Evolutionary conservation across 2,888 invertebrate genomes (phyloP), one percentile per base, ranked within the genome.

Genomic region (Nematopogon swammerdamellus): DNA sequence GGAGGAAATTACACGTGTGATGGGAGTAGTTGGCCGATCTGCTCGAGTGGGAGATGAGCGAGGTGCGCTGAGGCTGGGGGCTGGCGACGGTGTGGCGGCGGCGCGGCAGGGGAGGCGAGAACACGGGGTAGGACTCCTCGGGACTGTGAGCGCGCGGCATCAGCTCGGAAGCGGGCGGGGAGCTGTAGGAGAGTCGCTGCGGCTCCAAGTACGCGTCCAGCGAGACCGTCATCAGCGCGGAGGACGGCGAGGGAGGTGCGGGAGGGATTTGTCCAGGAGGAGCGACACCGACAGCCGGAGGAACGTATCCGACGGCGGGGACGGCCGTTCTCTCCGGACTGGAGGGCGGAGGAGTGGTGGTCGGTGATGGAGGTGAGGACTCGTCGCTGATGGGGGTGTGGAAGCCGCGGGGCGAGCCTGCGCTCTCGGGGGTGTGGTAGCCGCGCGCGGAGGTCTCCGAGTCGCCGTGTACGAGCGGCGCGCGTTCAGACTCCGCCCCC

Each of bases 1-100:
- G 42, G 95, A 95, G 95, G 73, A 67, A 79, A 65, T 89, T 94
- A 95, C 95, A 95, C 83, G 92, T 92, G 70, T 94, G 94, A 82
- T 95, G 94, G 59, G 93, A 93, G 62, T 82, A 79, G 50, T 85
- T 84, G 56, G 76, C 77, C 58, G 87, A 88, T 62, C 88, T 85
- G 55, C 91, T 89, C 56, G 89, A 87, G 63, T 87, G 86, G 56
- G 90, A 88, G 64, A 89, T 82, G 64, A 91, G 79, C 52, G 92
- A 92, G 58, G 89, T 87, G 55, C 90, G 82, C 47, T 86, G 86
- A 45, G 84, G 83, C 46, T 81, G 64, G 49, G 72, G 74, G 58
- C 73, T 77, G 54, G 75, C 71, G 51, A 76, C 65, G 45, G 79
- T 74, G 85, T 84, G 72, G 81, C 83, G 63, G 83, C 92, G 72